These are phyloP conservation scores for Notamacropus eugenii DNA, from an alignment of 2,797 vertebrate species.

Conservation along the genomic window DNA sequence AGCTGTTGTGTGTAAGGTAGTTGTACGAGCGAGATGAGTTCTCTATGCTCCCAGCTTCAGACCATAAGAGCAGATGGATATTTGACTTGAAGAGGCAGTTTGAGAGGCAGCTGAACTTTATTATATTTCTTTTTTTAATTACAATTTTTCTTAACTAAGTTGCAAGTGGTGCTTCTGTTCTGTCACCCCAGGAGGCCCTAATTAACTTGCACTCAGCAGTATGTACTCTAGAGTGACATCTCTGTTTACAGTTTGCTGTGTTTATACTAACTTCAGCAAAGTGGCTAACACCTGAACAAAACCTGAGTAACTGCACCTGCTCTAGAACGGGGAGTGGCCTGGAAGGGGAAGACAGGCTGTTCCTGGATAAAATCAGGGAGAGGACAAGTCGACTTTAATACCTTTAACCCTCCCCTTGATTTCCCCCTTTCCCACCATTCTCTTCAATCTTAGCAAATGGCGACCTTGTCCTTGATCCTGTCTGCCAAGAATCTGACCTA, in stretches of 20 bases:
- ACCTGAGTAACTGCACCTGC: background rate
- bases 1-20: background rate
- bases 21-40: background rate
- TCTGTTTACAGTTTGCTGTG: background rate
- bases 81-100: constrained; percentile 53
- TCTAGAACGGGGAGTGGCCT: too few species aligned
- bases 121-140: constrained; percentile 24
- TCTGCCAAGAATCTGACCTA: background rate
- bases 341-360: background rate
- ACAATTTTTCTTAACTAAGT: constrained; percentile 43
- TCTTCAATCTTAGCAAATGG: background rate
- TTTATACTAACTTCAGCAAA: background rate
- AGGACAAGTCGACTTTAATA: background rate
- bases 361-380: background rate
- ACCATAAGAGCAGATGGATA: constrained; percentile 37
- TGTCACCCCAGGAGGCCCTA: background rate
- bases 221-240: background rate
- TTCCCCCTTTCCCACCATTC: background rate
- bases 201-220: background rate
- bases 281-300: background rate
- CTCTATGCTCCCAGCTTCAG: background rate
- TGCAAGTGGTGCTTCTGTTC: constrained; percentile 31
- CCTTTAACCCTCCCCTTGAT: too few species aligned
- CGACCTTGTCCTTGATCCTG: background rate
- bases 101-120: constrained; percentile 38